Conservation (phyloP, 2,797 vertebrate genomes). For the Kryptopterus vitreolus region DNA sequence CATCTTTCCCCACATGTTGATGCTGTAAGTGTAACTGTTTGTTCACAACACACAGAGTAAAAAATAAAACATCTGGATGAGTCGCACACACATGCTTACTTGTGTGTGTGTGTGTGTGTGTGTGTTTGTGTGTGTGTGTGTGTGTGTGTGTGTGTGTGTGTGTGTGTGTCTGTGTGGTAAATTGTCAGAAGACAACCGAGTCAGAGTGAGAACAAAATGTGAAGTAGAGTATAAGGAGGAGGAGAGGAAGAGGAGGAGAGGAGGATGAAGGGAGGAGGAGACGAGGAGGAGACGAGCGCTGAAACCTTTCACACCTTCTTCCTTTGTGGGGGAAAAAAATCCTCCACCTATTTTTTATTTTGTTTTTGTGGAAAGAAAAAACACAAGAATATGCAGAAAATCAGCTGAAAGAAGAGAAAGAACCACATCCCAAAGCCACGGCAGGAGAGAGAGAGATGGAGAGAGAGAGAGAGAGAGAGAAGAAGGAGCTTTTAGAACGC, state of each 20-base stretch:
- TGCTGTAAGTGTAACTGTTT: too few species aligned
- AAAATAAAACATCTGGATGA: too few species aligned
- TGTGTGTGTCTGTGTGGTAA: too few species aligned
- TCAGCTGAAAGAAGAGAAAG: background rate
- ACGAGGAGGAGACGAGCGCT: background rate
- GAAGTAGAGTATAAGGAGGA: background rate
- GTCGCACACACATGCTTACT: too few species aligned
- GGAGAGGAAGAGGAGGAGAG: background rate
- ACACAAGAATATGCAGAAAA: background rate
- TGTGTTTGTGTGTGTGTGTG: too few species aligned
- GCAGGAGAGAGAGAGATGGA: background rate
- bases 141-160: too few species aligned
- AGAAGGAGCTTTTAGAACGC: constrained; percentile 6
- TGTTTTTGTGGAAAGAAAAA: background rate
- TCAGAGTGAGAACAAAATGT: background rate
- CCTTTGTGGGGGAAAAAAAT: background rate
- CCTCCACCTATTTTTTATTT: background rate
- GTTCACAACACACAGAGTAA: too few species aligned
- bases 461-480: background rate
- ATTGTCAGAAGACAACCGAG: background rate
- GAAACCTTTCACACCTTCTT: constrained; percentile 4
- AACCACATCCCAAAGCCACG: constrained; percentile 16
- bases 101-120: too few species aligned
- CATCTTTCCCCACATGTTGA: too few species aligned
- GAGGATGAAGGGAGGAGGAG: background rate